Conservation (phyloP, 2,888 invertebrate species). For the Coenonympha glycerion region DNA sequence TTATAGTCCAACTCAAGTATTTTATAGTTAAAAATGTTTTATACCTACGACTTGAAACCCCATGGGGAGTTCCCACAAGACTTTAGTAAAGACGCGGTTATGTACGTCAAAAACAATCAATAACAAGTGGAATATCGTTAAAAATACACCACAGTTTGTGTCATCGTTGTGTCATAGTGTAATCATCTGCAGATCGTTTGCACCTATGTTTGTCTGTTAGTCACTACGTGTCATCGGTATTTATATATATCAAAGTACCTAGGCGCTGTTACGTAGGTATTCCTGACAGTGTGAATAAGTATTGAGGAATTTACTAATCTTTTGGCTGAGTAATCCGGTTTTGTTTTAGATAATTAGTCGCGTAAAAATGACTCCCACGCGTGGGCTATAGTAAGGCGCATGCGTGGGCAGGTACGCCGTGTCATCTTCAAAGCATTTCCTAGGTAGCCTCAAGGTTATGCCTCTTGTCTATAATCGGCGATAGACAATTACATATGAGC, state of each 20-base stretch:
- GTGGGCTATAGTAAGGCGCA: background rate
- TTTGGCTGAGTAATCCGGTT: background rate
- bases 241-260: background rate
- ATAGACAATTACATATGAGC: too few relatives aligned
- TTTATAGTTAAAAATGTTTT: too few relatives aligned
- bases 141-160: slow-evolving; percentile 7
- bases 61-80: too few relatives aligned
- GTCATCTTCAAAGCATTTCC: background rate
- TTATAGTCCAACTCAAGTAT: too few relatives aligned
- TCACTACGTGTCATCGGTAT: slow-evolving; percentile 13
- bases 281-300: background rate
- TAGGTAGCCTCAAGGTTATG: background rate
- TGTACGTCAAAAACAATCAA: background rate
- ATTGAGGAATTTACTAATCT: slow-evolving; percentile 11
- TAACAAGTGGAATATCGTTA: background rate
- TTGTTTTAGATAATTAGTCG: background rate
- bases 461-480: background rate
- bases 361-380: background rate
- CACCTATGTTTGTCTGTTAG: slow-evolving; percentile 23
- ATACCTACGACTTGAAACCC: too few relatives aligned
- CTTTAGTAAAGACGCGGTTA: background rate
- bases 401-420: background rate
- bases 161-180: slow-evolving; percentile 9
- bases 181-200: slow-evolving; percentile 13
- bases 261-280: slow-evolving; percentile 6